phyloP scores from a whole-genome alignment of 2,888 invertebrate genomes.

The Hypselothyrea guttata region DNA sequence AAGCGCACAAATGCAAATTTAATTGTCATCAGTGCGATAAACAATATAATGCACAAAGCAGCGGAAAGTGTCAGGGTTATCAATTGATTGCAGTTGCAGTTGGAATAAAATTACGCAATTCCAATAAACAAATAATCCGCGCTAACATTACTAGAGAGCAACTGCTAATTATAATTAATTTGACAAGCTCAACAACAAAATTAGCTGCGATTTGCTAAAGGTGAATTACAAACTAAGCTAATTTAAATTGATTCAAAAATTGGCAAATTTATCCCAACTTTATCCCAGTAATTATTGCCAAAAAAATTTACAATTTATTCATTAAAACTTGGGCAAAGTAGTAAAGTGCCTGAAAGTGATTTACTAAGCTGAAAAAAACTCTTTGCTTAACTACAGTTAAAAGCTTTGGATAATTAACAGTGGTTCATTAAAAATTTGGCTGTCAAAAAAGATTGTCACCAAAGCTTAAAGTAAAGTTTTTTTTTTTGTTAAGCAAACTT shows the following conservation, averaged over 20 bases:
- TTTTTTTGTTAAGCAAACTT: conserved; percentile 7
- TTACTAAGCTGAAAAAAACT: background rate
- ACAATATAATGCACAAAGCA: conserved; percentile 14
- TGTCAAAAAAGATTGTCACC: conserved; percentile 12
- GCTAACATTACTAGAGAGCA: too few species aligned
- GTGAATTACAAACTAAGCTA: too few species aligned
- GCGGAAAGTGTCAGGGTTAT: conserved; percentile 13
- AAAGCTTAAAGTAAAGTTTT: conserved; percentile 20
- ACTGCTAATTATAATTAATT: too few species aligned
- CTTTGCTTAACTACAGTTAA: conserved; percentile 14
- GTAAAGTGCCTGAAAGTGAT: background rate
- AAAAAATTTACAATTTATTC: too few species aligned
- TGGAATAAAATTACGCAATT: too few species aligned
- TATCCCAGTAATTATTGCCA: too few species aligned
- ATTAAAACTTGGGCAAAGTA: too few species aligned
- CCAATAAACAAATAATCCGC: background rate
- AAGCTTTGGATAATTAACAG: conserved; percentile 30
- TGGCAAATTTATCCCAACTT: too few species aligned
- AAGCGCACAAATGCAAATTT: conserved; percentile 44
- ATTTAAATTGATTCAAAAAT: too few species aligned
- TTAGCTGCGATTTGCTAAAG: too few species aligned
- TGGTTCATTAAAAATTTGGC: conserved; percentile 23
- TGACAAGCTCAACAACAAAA: too few species aligned
- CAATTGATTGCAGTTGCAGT: conserved; percentile 5
- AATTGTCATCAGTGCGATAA: conserved; percentile 53